Conservation (phyloP, 2,888 invertebrate species). For the Sturmia bella region DNA sequence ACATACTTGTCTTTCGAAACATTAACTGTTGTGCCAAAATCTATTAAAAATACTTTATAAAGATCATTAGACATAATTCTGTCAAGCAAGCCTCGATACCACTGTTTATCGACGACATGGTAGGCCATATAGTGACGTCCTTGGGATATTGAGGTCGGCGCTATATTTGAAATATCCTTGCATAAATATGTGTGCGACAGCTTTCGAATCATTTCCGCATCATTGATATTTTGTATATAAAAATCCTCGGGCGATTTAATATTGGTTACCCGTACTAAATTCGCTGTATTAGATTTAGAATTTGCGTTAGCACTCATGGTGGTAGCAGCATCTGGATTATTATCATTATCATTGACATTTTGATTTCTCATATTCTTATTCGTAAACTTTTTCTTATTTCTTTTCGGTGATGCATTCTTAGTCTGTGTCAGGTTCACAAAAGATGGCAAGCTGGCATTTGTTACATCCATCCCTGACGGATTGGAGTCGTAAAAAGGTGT, state of each 20-base stretch:
- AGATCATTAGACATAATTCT: slow-evolving; percentile 76
- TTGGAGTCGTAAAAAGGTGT: slow-evolving; percentile 71
- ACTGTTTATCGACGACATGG: slow-evolving; percentile 83
- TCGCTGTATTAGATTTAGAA: neutral
- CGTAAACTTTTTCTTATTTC: neutral
- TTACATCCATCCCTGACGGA: slow-evolving; percentile 55
- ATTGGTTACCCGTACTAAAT: slow-evolving; percentile 82
- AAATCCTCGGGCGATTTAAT: slow-evolving; percentile 85
- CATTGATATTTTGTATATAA: slow-evolving; percentile 81
- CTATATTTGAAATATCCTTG: slow-evolving; percentile 64
- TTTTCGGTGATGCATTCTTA: neutral
- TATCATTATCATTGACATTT: neutral
- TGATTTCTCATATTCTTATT: slow-evolving; percentile 12
- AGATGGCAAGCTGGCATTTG: neutral
- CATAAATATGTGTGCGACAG: slow-evolving; percentile 71
- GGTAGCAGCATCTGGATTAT: slow-evolving; percentile 15
- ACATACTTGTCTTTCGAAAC: slow-evolving; percentile 83
- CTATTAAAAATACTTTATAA: slow-evolving; percentile 85
- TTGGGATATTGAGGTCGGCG: slow-evolving; percentile 75
- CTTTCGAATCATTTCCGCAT: slow-evolving; percentile 65
- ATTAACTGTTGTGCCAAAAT: slow-evolving; percentile 84
- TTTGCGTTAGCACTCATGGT: neutral
- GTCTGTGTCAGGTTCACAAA: slow-evolving; percentile 1
- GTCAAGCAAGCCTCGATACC: slow-evolving; percentile 84
- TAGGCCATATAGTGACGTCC: slow-evolving; percentile 86